Evolutionary conservation across 1,140 invertebrate species (phyloP), one percentile per base, ranked within the genome.

Genomic region (Manduca sexta): DNA sequence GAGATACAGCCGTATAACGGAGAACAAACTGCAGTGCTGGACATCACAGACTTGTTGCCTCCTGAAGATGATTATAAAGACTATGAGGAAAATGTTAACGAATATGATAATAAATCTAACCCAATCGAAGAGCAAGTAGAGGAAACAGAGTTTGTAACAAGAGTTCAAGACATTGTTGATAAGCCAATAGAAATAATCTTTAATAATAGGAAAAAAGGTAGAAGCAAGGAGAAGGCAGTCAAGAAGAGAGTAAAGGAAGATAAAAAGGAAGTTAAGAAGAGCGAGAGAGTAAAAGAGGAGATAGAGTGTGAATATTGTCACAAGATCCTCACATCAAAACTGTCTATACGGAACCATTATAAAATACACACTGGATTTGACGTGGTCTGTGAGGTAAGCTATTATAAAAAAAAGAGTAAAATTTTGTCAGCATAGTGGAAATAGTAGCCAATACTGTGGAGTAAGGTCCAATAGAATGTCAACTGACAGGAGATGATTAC

Each of bases 331-430:
- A 80, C 75, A 0, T 81, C 75, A 0, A 80, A 71, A 31, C 26
- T 78, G 31, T 81, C 75, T 2, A 46, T 81, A 15, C 47, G 75
- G 7, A 84, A 80, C 49, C 80, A 84, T 74, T 78, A 79, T 48
- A 84, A 84, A 31, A 84, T 81, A 34, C 80, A 84, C 37, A 84
- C 80, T 0, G 80, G 80, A 1, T 81, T 81, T 62, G 73, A 84
- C 65, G 63, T 81, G 11, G 75, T 84, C 39, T 84, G 80, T 53
- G 77, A 84, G 69, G 79, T 79, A 41, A 58, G 60, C 49, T 11
- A 5, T 2, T 17, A 17, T 16, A 40, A 17, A 5, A 7, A 40
- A 16, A 13, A 0, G 15, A 1, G 21, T n/a, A n/a, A n/a, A n/a
- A n/a, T n/a, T n/a, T n/a, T n/a, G n/a, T n/a, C n/a, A n/a, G n/a